Evolutionary conservation across 37 sponge, comb jelly and placozoan species (phyloP).

Genomic region (Oscarella lobularis): DNA sequence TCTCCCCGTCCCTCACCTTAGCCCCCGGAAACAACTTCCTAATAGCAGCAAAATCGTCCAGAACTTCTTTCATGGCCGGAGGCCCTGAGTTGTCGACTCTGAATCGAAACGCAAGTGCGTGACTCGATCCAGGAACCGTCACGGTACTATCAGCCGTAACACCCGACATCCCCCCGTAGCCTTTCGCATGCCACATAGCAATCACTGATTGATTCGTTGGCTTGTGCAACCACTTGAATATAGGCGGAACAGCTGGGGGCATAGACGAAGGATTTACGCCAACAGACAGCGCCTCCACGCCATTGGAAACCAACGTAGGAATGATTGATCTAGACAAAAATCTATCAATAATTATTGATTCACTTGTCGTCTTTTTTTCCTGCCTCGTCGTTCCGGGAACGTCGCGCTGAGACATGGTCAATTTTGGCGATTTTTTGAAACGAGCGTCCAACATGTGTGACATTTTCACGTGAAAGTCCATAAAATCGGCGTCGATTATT

Average conservation of each 20-base stretch:
- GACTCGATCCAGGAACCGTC: conserved; percentile 29
- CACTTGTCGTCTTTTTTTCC: background rate
- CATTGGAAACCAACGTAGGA: conserved; percentile 30
- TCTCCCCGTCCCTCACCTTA: background rate
- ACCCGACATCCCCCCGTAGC: conserved; percentile 29
- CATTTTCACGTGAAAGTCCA: conserved; percentile 30
- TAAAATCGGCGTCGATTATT: conserved; percentile 25
- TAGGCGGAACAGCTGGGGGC: conserved; percentile 61
- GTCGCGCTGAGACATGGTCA: conserved; percentile 65
- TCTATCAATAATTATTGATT: background rate
- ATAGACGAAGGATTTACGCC: conserved; percentile 49
- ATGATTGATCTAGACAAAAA: conserved; percentile 23
- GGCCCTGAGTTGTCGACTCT: conserved; percentile 56
- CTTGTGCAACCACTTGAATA: conserved; percentile 33
- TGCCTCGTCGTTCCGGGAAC: conserved; percentile 42
- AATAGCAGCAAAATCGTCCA: conserved; percentile 26
- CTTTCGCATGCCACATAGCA: conserved; percentile 69
- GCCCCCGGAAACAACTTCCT: conserved; percentile 42
- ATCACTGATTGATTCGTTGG: conserved; percentile 10
- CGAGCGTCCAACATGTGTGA: conserved; percentile 33
- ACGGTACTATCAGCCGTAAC: conserved; percentile 15
- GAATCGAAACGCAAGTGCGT: conserved; percentile 57
- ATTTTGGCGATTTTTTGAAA: conserved; percentile 6
- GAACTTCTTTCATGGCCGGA: conserved; percentile 33
- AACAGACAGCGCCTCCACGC: conserved; percentile 54